Evolutionary conservation across 1,140 invertebrate species (phyloP), one percentile per base, ranked within the genome.

Genomic region (Archivesica marissinica): DNA sequence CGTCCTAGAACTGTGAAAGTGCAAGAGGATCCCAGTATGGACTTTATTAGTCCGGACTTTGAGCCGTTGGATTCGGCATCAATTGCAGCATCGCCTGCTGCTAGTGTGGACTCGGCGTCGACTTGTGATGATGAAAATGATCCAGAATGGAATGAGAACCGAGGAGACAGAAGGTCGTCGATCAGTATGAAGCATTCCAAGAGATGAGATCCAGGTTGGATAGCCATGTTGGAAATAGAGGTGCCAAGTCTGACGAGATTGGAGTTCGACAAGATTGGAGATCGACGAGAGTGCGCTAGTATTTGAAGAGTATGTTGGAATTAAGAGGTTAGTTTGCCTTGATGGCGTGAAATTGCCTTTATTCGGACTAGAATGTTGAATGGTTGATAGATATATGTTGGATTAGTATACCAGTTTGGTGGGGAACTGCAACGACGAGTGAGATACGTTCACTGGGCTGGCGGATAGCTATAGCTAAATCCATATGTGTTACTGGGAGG

Each of bases 91-190:
- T 91, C 91, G 25, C 92, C 89, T n/a, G 68, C 87, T 33, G 89
- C 94, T 72, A 94, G 93, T 82, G 94, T 94, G 72, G 94, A 94
- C 33, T 94, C 95, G 86, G 95, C 95, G 78, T 96, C 96, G 88
- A 95, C 95, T 54, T 96, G 95, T 4, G 97, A 97, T 89, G 97
- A 97, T 93, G 96, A 96, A 1, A 96, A 97, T 92, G 97, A 97
- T 94, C 96, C 96, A 2, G 97, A 97, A 91, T 97, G 97, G 97
- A 93, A 88, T 30, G 86, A 79, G 2, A 47, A 41, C 11, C 66
- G 30, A 39, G 77, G 70, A n/a, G 85, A 88, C n/a, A 39, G 80
- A 35, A 54, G 80, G 15, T 74, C 80, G 6, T 83, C 80, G n/a
- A n/a, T 83, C 1, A 75, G 80, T 38, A 74, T 64, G 68, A 83